Conservation (phyloP, 37 sponge, comb jelly and placozoan genomes). For the Ianthella basta region DNA sequence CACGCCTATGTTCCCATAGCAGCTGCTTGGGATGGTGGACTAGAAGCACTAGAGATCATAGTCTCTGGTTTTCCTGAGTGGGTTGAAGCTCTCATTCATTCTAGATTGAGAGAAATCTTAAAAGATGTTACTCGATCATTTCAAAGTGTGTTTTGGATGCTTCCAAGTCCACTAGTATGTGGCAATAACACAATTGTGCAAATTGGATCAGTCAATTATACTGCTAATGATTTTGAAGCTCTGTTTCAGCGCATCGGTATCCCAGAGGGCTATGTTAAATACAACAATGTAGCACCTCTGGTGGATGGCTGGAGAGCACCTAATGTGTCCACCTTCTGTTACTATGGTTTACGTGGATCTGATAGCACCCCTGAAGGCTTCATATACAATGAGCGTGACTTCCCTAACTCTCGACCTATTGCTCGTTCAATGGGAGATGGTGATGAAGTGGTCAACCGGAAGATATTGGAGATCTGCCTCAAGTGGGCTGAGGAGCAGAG, state of each 20-base stretch:
- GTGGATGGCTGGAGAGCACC: slow-evolving; percentile 49
- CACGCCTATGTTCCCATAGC: slow-evolving; percentile 55
- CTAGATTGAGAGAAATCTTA: not conserved
- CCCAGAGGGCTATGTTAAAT: slow-evolving; percentile 39
- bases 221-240: slow-evolving; percentile 59
- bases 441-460: slow-evolving; percentile 74
- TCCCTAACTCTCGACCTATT: not conserved
- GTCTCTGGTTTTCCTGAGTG: not conserved
- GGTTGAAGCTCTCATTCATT: not conserved
- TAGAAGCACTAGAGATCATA: not conserved
- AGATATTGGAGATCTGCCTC: slow-evolving; percentile 58
- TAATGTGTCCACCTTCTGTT: slow-evolving; percentile 65
- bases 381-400: no score
- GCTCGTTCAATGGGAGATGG: slow-evolving; percentile 48
- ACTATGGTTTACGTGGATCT: slow-evolving; percentile 52
- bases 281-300: slow-evolving; percentile 24
- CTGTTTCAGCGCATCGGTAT: slow-evolving; percentile 36
- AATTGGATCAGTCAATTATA: slow-evolving; percentile 61
- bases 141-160: slow-evolving; percentile 19
- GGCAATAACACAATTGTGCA: slow-evolving; percentile 20
- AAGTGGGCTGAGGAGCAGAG: slow-evolving; percentile 33
- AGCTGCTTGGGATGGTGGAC: slow-evolving; percentile 52
- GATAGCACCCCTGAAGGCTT: slow-evolving; percentile 21
- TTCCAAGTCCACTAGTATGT: slow-evolving; percentile 32
- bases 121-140: not conserved